Evolutionary conservation across 2,113 vertebrate species (phyloP).

Genomic region (Rynchops niger): DNA sequence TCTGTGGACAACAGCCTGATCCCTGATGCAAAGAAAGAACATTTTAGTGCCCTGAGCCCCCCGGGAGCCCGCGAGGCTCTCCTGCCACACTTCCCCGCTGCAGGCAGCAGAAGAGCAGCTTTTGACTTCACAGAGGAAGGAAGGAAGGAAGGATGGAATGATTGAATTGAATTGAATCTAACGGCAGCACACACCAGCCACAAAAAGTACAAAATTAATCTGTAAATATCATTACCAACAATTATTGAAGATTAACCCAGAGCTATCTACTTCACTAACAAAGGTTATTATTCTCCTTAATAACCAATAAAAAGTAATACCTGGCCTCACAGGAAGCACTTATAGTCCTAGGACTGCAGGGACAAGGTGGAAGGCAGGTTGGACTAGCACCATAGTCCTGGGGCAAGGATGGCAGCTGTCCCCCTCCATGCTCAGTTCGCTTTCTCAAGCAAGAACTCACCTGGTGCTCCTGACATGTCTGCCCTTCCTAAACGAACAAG

Average conservation of each 20-base stretch:
- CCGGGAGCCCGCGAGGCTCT: neutral
- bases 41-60: neutral
- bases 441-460: neutral
- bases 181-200: neutral
- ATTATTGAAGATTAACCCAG: neutral
- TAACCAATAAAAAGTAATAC: neutral
- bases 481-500: fast-evolving
- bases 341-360: neutral
- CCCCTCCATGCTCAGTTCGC: fast-evolving
- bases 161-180: neutral
- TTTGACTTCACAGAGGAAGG: neutral
- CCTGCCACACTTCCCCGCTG: neutral
- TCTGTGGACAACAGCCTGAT: neutral
- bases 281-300: neutral
- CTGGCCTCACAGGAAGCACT: neutral
- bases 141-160: neutral
- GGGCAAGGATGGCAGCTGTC: neutral
- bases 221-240: neutral
- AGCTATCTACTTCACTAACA: neutral
- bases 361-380: neutral
- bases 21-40: neutral
- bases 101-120: neutral
- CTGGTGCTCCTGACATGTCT: neutral
- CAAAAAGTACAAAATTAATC: neutral
- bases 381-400: neutral